phyloP scores from a whole-genome alignment of 2,113 vertebrate genomes.

The Upupa epops region DNA sequence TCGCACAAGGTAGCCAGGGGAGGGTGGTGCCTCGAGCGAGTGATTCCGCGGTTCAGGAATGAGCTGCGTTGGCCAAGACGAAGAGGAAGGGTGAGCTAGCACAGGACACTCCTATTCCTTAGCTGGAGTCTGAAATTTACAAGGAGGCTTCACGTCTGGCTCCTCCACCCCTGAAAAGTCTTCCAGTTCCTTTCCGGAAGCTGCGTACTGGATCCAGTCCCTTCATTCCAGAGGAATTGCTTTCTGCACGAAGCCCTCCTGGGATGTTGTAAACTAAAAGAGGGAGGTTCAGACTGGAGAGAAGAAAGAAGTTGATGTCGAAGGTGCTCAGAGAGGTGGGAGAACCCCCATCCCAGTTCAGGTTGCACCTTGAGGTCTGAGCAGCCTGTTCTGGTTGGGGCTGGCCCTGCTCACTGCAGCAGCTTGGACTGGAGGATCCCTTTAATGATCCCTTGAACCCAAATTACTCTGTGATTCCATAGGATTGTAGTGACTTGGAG shows the following conservation, averaged over 20 bases:
- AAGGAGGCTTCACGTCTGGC: slow-evolving; percentile 10
- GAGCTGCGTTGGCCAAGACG: slow-evolving; percentile 39
- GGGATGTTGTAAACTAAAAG: too few relatives aligned
- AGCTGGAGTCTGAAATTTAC: slow-evolving; percentile 49
- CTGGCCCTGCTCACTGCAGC: too few relatives aligned
- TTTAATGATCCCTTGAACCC: too few relatives aligned
- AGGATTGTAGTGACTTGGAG: too few relatives aligned
- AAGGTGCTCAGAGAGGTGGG: too few relatives aligned
- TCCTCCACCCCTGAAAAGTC: slow-evolving; percentile 37
- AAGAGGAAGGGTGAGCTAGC: slow-evolving; percentile 41
- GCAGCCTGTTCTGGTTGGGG: too few relatives aligned
- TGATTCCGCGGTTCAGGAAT: slow-evolving; percentile 52
- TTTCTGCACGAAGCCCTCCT: neutral
- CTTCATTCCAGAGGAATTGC: slow-evolving; percentile 1
- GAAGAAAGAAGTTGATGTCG: too few relatives aligned
- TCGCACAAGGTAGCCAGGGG: slow-evolving; percentile 24
- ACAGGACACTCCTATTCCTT: slow-evolving; percentile 58
- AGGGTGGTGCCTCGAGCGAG: slow-evolving; percentile 25
- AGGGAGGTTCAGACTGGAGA: too few relatives aligned
- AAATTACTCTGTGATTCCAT: too few relatives aligned
- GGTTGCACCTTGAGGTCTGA: too few relatives aligned
- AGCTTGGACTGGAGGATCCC: too few relatives aligned
- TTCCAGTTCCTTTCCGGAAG: slow-evolving; percentile 51
- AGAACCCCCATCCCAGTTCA: too few relatives aligned
- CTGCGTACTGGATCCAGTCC: neutral